These are phyloP conservation scores for Alauda arvensis DNA, from an alignment of 2,797 vertebrate genomes.

Conservation along the genomic window DNA sequence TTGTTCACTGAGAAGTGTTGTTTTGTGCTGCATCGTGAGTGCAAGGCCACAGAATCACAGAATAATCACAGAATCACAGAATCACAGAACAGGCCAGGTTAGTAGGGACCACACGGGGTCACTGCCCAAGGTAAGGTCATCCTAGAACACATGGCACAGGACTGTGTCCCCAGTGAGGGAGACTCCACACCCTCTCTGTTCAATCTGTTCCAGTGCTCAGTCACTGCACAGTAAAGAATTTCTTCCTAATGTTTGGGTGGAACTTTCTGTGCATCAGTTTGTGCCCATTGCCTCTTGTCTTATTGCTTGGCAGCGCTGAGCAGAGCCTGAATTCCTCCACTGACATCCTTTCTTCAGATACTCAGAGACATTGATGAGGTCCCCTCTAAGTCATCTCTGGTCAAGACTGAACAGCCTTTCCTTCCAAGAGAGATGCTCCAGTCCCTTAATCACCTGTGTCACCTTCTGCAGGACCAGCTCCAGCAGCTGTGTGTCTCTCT, in stretches of 20 bases:
- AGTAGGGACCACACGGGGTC: fast-evolving
- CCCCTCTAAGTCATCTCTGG: not conserved
- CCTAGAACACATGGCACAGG: not conserved
- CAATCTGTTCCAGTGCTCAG: not conserved
- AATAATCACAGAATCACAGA: not conserved
- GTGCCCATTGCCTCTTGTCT: fast-evolving
- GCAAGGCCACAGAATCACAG: not conserved
- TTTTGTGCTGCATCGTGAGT: not conserved
- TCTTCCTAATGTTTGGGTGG: not conserved
- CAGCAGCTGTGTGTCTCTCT: not conserved
- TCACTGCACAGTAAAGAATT: not conserved
- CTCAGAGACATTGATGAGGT: no score
- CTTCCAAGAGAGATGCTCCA: not conserved
- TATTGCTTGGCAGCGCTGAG: fast-evolving
- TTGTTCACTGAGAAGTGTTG: not conserved
- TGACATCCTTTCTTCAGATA: not conserved
- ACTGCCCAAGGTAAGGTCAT: not conserved
- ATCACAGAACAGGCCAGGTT: not conserved
- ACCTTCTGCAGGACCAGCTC: fast-evolving
- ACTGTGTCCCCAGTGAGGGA: not conserved
- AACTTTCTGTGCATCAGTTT: not conserved
- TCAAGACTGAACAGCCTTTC: not conserved
- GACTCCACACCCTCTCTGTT: not conserved
- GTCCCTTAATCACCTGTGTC: no score
- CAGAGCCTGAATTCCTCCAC: not conserved